Conservation (phyloP, 2,113 vertebrate genomes). For the Tachysurus fulvidraco region DNA sequence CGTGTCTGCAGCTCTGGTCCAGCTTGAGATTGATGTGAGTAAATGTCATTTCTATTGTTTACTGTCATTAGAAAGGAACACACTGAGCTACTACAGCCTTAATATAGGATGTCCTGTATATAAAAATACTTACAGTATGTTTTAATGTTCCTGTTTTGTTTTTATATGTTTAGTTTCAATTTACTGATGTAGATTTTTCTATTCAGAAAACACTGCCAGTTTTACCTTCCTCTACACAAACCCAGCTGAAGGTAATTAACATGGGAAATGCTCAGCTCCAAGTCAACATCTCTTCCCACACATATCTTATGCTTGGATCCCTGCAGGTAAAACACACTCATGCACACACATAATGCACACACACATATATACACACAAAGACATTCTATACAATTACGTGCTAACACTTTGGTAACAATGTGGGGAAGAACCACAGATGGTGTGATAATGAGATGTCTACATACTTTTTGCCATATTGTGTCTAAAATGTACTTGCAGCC, state of each 20-base stretch:
- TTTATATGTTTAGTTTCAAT: background rate
- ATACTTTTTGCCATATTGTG: background rate
- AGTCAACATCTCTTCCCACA: conserved; percentile 47
- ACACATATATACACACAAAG: background rate
- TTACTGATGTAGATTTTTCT: background rate
- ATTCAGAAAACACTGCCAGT: conserved; percentile 83
- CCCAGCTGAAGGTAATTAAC: conserved; percentile 86
- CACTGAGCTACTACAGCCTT: background rate
- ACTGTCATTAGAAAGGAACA: background rate
- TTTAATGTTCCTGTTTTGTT: background rate
- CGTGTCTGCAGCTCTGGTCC: conserved; percentile 83
- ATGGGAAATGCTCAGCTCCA: conserved; percentile 58
- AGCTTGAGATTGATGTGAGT: conserved; percentile 92
- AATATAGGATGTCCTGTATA: background rate
- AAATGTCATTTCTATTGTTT: background rate
- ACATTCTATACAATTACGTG: background rate
- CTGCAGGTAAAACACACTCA: conserved; percentile 59
- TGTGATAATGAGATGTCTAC: background rate
- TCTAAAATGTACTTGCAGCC: background rate
- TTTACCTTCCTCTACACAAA: conserved; percentile 75
- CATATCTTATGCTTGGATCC: conserved; percentile 33
- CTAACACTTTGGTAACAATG: background rate
- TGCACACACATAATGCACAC: background rate
- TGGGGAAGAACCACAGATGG: background rate
- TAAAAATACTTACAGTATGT: background rate